Evolutionary conservation across 2,888 invertebrate species (phyloP).

Genomic region (Cephus nigrinus): DNA sequence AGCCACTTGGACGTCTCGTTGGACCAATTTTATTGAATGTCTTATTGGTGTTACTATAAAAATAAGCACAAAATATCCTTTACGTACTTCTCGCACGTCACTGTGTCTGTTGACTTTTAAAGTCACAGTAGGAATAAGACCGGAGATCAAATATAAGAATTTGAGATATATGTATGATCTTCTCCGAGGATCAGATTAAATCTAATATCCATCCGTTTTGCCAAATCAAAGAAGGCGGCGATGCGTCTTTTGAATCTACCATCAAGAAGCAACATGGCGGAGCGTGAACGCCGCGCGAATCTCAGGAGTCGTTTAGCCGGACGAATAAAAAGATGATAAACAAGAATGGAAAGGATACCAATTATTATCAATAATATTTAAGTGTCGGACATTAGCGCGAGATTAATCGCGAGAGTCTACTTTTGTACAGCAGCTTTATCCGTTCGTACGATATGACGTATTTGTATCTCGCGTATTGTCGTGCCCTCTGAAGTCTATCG

Average conservation of each 20-base stretch:
- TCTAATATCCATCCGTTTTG: background rate
- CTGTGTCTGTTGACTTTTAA: background rate
- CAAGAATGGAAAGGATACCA: background rate
- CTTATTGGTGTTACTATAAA: conserved; percentile 22
- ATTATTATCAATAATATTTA: background rate
- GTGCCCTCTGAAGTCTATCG: background rate
- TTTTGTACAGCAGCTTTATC: background rate
- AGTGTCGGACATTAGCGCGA: background rate
- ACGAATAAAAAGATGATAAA: background rate
- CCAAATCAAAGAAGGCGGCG: background rate
- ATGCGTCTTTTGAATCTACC: background rate
- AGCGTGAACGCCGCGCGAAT: background rate
- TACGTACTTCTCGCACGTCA: conserved; percentile 15
- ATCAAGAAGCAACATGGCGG: background rate
- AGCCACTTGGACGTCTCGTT: conserved; percentile 7
- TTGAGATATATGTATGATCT: background rate
- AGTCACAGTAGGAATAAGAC: background rate
- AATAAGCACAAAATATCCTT: conserved; percentile 19
- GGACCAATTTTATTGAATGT: conserved; percentile 39
- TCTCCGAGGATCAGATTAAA: background rate
- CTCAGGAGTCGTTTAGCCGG: background rate
- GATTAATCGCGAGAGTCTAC: background rate
- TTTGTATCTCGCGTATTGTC: background rate
- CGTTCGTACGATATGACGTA: conserved; percentile 1
- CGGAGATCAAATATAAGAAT: background rate